Base-by-base conservation (phyloP, 2,888 invertebrate genomes). In the Halocaridina rubra region DNA sequence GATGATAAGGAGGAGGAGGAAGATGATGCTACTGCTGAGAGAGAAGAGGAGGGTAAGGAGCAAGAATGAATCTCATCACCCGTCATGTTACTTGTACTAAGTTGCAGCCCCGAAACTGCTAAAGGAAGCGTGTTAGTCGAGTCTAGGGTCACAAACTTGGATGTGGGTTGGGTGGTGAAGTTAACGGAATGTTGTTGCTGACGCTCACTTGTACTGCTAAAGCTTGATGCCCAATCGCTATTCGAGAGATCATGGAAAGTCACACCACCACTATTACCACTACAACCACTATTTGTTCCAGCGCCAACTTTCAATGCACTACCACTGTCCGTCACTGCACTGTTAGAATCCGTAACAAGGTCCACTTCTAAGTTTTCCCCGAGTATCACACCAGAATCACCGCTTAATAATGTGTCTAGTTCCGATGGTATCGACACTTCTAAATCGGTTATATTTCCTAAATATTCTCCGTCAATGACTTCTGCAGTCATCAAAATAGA, bases 31-130 rank as follows among this genome's bases (percentile, higher is more conserved):
- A 33, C 46, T 10, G 74, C 24, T 13, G 39, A 22, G 19, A 33
- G 22, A 22, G 74, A 32, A 39, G 74, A 74, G n/a, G 84, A 84
- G 30, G 78, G 67, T 74, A 80, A 75, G 32, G 84, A 79, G 39
- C 79, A 79, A 84, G 84, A 75, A 46, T 79, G 78, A 53, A 79
- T 75, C 74, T 79, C 84, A 74, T 84, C 84, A 84, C 84, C 84
- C 84, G 84, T 84, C 78, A 84, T 78, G 72, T 84, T 84, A 72
- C 84, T 84, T 84, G 84, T 84, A 84, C 84, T 84, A 84, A 84
- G 78, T 84, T 84, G 79, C 77, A 84, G 84, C 79, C 84, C 84
- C 78, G 84, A 84, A 79, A 84, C 84, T 79, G 84, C 84, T 79
- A 84, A 80, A 75, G 84, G 84, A 79, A 84, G 79, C 79, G 79